Evolutionary conservation across 2,888 invertebrate genomes (phyloP), one percentile per base, ranked within the genome.

Genomic region (Plagiodera versicolora): DNA sequence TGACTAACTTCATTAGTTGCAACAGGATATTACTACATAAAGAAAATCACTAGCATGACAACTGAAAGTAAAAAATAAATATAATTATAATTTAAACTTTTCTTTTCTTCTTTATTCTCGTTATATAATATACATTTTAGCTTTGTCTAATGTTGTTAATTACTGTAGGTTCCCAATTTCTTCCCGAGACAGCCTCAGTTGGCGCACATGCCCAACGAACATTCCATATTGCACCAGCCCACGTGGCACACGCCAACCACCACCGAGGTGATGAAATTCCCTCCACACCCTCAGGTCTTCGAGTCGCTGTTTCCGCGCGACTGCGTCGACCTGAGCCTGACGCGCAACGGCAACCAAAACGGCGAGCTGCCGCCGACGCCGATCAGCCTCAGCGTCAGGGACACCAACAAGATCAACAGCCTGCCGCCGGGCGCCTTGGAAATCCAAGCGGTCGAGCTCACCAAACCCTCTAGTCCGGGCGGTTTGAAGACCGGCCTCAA

Each of bases 211-310:
- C 86, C 87, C 17, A 85, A 86, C 65, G 89, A 89, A 75, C 84
- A 88, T 71, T 75, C 83, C 69, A 73, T 87, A 83, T 87, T 84
- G 70, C 88, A 78, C 82, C 89, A 79, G 77, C 87, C 89, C 73
- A 89, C 90, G 61, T 87, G 89, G 83, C 91, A 90, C 69, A 89
- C 89, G 32, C 89, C 89, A n/a, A 89, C 88, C 53, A 83, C 84
- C 1, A 85, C 85, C 48, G 83, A 86, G 53, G 85, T 79, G 30
- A 75, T 77, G 72, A 80, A 79, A 73, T 74, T 74, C 56, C 63
- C 78, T 51, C 70, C 82, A 44, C 82, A 82, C 66, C 80, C 82
- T 61, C 84, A 77, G 78, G 83, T 81, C 51, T 71, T 81, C 72
- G 81, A 73, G 24, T 52, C 66, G 30, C 50, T 68, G 18, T 71